phyloP scores from a whole-genome alignment of 2,888 invertebrate genomes.

The Scaptomyza parva region DNA sequence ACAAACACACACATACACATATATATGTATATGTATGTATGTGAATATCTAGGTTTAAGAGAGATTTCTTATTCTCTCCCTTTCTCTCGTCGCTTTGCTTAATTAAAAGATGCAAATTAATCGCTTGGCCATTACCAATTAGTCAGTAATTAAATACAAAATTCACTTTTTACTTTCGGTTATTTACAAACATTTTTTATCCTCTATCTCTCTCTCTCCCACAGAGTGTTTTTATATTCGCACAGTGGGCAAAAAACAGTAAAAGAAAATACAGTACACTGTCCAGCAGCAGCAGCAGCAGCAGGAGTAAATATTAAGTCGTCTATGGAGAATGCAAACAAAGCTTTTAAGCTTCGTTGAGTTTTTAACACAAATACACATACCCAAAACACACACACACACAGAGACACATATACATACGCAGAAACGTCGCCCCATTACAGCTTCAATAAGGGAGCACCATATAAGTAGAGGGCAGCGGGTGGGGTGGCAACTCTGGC shows the following conservation, averaged over 20 bases:
- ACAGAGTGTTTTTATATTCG: too few relatives aligned
- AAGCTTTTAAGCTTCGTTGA: slow-evolving; percentile 78
- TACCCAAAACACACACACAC: slow-evolving; percentile 28
- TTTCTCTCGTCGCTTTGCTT: slow-evolving; percentile 5
- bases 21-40: background rate
- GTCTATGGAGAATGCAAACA: slow-evolving; percentile 69
- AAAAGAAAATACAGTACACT: slow-evolving; percentile 19
- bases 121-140: slow-evolving; percentile 39
- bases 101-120: slow-evolving; percentile 46
- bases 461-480: background rate
- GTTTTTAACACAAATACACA: slow-evolving; percentile 56
- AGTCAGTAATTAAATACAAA: slow-evolving; percentile 44
- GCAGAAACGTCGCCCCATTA: slow-evolving; percentile 25
- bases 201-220: background rate
- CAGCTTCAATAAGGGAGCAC: slow-evolving; percentile 27
- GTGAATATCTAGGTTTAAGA: background rate
- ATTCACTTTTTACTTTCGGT: slow-evolving; percentile 27
- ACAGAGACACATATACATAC: slow-evolving; percentile 19
- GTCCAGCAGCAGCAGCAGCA: slow-evolving; percentile 15
- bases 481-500: background rate
- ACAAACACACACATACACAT: background rate
- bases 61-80: too few relatives aligned
- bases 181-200: background rate
- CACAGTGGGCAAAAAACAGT: slow-evolving; percentile 39
- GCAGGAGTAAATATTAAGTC: slow-evolving; percentile 65